phyloP scores from a whole-genome alignment of 2,113 vertebrate genomes.

The Halcyon senegalensis region DNA sequence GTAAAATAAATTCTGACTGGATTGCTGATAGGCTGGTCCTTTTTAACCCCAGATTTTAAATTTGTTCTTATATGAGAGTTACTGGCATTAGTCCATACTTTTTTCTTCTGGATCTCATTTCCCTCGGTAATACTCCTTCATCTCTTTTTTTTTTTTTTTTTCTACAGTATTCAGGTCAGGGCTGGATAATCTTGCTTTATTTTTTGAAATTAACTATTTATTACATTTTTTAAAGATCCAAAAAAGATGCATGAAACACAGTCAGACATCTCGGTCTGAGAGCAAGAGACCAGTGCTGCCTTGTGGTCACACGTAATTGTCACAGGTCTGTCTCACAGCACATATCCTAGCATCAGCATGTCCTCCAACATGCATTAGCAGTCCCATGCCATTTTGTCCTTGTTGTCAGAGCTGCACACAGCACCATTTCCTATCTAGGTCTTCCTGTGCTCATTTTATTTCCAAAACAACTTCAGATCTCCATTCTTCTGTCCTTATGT shows the following conservation, averaged over 20 bases:
- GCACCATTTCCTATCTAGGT: not conserved
- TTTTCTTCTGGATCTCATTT: constrained; percentile 60
- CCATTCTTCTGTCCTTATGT: constrained; percentile 20
- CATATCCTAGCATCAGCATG: not conserved
- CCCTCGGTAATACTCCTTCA: not conserved
- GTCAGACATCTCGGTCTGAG: not conserved
- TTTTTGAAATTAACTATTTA: constrained; percentile 39
- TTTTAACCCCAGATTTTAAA: constrained; percentile 17
- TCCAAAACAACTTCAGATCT: constrained; percentile 45
- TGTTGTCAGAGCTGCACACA: not conserved
- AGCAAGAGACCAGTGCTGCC: not conserved
- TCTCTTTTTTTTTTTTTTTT: constrained; percentile 30
- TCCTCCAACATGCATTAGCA: constrained; percentile 25
- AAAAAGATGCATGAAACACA: not conserved
- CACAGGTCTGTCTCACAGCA: not conserved
- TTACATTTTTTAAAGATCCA: not conserved
- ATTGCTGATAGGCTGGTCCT: not conserved
- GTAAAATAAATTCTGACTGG: not conserved
- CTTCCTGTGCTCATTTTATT: not conserved
- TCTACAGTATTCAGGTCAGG: constrained; percentile 8
- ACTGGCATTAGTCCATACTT: constrained; percentile 11
- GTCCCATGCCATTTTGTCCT: not conserved
- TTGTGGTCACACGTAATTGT: not conserved
- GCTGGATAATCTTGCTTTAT: constrained; percentile 20
- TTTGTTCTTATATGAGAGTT: not conserved